Conservation (phyloP, 2,888 invertebrate genomes). For the Caenorhabditis doughertyi region DNA sequence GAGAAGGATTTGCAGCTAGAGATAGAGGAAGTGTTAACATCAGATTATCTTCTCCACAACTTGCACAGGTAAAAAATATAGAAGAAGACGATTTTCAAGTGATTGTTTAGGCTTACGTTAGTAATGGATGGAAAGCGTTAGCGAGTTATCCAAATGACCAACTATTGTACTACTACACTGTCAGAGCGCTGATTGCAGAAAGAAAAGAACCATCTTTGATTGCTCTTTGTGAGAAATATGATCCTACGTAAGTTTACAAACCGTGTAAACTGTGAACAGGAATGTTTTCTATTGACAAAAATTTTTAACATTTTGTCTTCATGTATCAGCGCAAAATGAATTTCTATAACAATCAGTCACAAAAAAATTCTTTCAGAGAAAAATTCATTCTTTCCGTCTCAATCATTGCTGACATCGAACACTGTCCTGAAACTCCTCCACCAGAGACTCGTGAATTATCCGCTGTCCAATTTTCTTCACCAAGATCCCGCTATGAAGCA, state of each 20-base stretch:
- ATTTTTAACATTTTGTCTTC: too few relatives aligned
- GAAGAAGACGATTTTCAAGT: not conserved
- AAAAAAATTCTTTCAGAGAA: constrained; percentile 85
- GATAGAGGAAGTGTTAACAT: constrained; percentile 92
- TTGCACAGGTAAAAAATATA: constrained; percentile 81
- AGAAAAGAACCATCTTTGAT: constrained; percentile 81
- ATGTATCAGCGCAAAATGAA: too few relatives aligned
- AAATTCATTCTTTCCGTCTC: constrained; percentile 88
- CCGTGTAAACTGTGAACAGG: too few relatives aligned
- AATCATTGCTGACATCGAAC: constrained; percentile 83
- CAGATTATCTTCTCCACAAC: constrained; percentile 91
- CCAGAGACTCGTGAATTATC: constrained; percentile 74
- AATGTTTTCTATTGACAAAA: too few relatives aligned
- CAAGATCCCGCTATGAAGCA: constrained; percentile 55
- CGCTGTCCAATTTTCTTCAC: constrained; percentile 56
- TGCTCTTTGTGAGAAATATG: constrained; percentile 91
- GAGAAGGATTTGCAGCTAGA: constrained; percentile 90
- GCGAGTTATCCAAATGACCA: constrained; percentile 85
- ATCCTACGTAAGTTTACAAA: constrained; percentile 83
- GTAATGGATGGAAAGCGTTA: constrained; percentile 88
- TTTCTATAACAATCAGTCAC: too few relatives aligned
- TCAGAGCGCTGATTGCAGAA: constrained; percentile 74
- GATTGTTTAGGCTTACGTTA: constrained; percentile 69
- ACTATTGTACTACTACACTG: constrained; percentile 82
- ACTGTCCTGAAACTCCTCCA: constrained; percentile 82